Evolutionary conservation across 35 echinoderm and acorn worm species (phyloP).

Genomic region (Patiria miniata): DNA sequence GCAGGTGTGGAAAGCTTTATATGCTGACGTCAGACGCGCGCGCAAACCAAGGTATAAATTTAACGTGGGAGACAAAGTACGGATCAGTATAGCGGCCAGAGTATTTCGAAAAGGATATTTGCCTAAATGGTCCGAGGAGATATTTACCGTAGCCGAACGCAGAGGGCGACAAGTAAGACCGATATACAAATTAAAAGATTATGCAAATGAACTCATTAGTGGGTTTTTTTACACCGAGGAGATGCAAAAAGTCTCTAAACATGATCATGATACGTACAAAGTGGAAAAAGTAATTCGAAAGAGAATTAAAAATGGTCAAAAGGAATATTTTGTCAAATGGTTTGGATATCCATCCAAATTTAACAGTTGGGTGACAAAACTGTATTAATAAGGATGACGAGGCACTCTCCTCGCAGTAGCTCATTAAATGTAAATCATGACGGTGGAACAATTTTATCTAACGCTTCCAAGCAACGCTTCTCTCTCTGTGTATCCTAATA

Average conservation of each 20-base stretch:
- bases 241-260: conserved; percentile 43
- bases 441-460: no score
- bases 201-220: conserved; percentile 7
- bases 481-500: no score
- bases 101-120: conserved; percentile 49
- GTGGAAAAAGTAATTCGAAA: conserved; percentile 42
- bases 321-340: no score
- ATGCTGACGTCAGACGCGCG: not conserved
- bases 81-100: conserved; percentile 15
- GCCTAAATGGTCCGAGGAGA: conserved; percentile 49
- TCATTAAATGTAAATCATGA: no score
- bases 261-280: conserved; percentile 20
- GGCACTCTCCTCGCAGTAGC: no score
- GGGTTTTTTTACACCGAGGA: conserved; percentile 52
- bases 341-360: conserved; percentile 38
- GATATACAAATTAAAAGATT: conserved; percentile 55
- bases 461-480: no score
- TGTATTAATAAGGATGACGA: no score
- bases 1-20: conserved; percentile 37
- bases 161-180: not conserved
- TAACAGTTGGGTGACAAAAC: conserved; percentile 45
- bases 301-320: no score
- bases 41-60: not conserved
- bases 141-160: conserved; percentile 13
- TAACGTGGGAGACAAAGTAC: conserved; percentile 24